Base-by-base conservation (phyloP, 1,140 invertebrate genomes). In the Anadara kagoshimensis region DNA sequence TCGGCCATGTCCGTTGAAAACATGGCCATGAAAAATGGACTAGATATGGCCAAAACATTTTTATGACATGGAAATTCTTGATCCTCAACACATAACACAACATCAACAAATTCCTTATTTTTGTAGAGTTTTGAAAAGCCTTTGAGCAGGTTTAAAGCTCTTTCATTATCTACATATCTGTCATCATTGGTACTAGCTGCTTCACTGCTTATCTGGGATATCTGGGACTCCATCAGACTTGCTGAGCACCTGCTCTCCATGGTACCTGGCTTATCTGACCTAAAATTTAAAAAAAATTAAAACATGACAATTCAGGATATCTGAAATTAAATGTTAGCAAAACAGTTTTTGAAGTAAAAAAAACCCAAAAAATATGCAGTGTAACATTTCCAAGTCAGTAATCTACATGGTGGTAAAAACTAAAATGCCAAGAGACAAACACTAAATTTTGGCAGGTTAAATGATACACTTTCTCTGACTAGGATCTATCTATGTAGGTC, bases 11-110 rank as follows among this genome's bases (percentile, higher is more conserved):
- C 85, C 51, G 78, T 84, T 12, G 82, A 84, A 73, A 92, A 91
- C 90, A 91, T 91, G 8, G 90, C 90, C 87, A 90, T 85, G 80
- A 91, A 91, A 76, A 91, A 91, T 5, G 90, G 88, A 79, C 91
- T 91, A 47, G 90, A 90, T 36, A 90, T 84, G 8, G 90, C 90
- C 26, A 91, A 82, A 18, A 91, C 90, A 80, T 89, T 89, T 75
- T 87, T 88, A 74, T 91, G 91, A 78, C 90, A 91, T 18, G 87
- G 87, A 80, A 91, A 91, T 59, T 89, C 89, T 75, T 78, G 68
- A 11, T 83, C 82, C 43, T 89, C 90, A 3, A 90, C 90, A 74
- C 80, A 85, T 24, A 92, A 69, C 5, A 86, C 88, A 10, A 92
- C 86, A 83, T 92, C 91, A 75, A 90, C 90, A 80, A 92, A 91